phyloP scores from a whole-genome alignment of 2,797 vertebrate species.

The Oreochromis mossambicus region DNA sequence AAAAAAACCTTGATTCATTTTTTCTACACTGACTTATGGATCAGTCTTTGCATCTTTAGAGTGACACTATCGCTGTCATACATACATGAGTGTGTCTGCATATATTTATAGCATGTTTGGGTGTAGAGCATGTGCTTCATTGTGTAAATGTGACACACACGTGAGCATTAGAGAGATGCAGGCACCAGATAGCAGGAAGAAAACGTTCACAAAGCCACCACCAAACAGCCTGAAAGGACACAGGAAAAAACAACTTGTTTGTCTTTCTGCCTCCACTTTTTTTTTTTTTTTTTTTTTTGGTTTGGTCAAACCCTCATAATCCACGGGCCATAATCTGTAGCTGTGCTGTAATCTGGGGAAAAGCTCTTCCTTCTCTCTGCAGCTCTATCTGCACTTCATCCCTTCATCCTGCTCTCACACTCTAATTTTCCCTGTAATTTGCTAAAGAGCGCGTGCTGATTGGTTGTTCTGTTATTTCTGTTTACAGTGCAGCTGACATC shows the following conservation, averaged over 20 bases:
- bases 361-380: conserved; percentile 62
- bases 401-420: conserved; percentile 67
- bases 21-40: background rate
- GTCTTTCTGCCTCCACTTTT: conserved; percentile 18
- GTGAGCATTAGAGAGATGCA: background rate
- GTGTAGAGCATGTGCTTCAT: background rate
- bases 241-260: conserved; percentile 35
- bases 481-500: conserved; percentile 57
- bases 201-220: background rate
- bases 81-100: background rate
- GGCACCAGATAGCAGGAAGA: background rate
- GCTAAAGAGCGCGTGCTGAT: conserved; percentile 64
- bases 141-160: background rate
- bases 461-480: conserved; percentile 42
- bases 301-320: conserved; percentile 67
- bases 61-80: background rate
- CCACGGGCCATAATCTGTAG: conserved; percentile 68
- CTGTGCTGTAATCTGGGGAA: conserved; percentile 69
- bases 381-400: conserved; percentile 59
- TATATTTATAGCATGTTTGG: background rate
- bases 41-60: background rate
- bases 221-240: conserved; percentile 5
- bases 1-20: background rate
- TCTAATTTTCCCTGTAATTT: conserved; percentile 72
- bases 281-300: conserved; percentile 5